Evolutionary conservation across 1,140 invertebrate genomes (phyloP).

Genomic region (Pemphigus obesinymphae): DNA sequence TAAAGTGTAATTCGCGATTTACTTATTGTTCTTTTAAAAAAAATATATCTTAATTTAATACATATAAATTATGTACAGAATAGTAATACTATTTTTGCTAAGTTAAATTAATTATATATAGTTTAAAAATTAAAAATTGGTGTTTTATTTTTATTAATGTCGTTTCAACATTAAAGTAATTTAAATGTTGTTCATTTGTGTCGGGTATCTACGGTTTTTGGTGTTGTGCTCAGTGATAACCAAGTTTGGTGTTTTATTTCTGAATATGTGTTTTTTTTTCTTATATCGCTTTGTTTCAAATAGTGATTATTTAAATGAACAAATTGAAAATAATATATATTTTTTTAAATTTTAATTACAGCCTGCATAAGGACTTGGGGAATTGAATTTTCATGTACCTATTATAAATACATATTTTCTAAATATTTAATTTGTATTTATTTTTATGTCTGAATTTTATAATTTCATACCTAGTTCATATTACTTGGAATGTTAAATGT

Average conservation of each 20-base stretch:
- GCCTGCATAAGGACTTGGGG: background rate
- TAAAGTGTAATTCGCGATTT: conserved; percentile 23
- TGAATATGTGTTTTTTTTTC: background rate
- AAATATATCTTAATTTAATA: background rate
- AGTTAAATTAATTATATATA: conserved; percentile 25
- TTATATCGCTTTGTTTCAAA: background rate
- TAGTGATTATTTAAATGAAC: background rate
- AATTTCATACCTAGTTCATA: no score
- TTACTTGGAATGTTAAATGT: no score
- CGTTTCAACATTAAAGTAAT: background rate
- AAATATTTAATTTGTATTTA: background rate
- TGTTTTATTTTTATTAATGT: background rate
- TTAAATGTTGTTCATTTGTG: background rate
- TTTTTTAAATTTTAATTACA: background rate
- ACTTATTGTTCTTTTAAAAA: background rate
- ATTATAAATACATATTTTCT: background rate
- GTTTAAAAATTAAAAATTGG: background rate
- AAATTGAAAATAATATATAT: background rate
- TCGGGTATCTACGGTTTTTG: background rate
- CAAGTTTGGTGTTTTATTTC: conserved; percentile 10
- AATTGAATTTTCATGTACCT: background rate
- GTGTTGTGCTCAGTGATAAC: conserved; percentile 22
- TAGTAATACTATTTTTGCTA: background rate
- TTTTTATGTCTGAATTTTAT: background rate
- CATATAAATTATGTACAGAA: background rate